Base-by-base conservation (phyloP, 2,797 vertebrate species). In the Amblyraja radiata region DNA sequence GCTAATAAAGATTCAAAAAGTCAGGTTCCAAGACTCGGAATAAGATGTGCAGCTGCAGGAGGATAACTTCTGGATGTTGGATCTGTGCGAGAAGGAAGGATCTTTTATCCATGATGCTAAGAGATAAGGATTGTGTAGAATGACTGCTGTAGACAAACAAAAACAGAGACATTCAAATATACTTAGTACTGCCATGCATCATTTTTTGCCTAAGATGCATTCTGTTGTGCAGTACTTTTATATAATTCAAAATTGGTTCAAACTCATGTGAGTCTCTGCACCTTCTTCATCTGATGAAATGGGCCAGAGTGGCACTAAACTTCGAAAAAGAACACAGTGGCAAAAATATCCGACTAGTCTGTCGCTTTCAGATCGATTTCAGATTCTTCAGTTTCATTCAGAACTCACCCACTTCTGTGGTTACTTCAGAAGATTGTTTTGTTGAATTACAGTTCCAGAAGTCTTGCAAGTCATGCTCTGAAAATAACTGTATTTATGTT, bases 371-470 rank as follows among this genome's bases (percentile, higher is more conserved):
- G 71, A 54, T 54, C 10, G 25, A 46, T 74, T 91, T 54, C 25
- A 76, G 14, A 23, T 74, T 54, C 90, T 92, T 92, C 21, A 39
- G 39, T 92, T 92, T 54, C 28, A 23, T 32, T 32, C 36, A 25
- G 39, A 68, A 63, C 32, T 68, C 63, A 32, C 16, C 14, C 63
- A 36, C 68, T 68, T 88, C 84, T 88, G 71, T 76, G 11, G 39
- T 92, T 76, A 23, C 71, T 92, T 92, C 16, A 76, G 71, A 92
- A 92, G 73, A 28, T 76, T 71, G 90, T 92, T 91, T 73, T 76
- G 73, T 46, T 54, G 71, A 92, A 74, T 74, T 92, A 92, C 28
- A 74, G 39, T 76, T 74, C 54, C 71, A 58, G 25, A 71, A 92
- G 68, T 74, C 71, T 58, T 76, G 90, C 16, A 92, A 92, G 46